phyloP scores from a whole-genome alignment of 1,140 invertebrate genomes.

The Hermatobates lingyangjiaoensis region DNA sequence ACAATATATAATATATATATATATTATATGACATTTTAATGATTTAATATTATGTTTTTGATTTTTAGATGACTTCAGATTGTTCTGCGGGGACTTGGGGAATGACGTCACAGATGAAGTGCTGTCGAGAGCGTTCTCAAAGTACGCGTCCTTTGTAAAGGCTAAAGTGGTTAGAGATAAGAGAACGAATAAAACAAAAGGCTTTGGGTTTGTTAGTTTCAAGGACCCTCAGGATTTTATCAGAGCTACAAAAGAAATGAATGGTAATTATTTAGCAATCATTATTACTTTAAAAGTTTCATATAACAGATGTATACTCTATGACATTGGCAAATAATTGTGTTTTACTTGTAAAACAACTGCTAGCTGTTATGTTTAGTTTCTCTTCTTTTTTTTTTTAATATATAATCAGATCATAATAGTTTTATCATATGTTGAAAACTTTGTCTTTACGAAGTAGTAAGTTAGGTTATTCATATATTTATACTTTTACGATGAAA shows the following conservation, averaged over 20 bases:
- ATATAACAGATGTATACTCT: background rate
- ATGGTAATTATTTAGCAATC: slow-evolving; percentile 33
- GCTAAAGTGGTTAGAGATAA: slow-evolving; percentile 94
- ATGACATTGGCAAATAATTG: background rate
- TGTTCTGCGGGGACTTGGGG: slow-evolving; percentile 97
- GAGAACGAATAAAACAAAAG: slow-evolving; percentile 93
- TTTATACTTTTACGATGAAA: background rate
- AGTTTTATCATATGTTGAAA: no score
- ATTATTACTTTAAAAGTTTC: no score
- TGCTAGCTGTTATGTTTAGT: background rate
- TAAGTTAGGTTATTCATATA: background rate
- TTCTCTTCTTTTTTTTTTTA: background rate
- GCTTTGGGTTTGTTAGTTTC: slow-evolving; percentile 97
- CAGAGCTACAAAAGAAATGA: slow-evolving; percentile 96
- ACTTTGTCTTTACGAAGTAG: no score
- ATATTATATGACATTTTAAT: background rate
- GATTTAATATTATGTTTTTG: slow-evolving; percentile 13
- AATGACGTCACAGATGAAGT: slow-evolving; percentile 98
- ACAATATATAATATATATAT: background rate
- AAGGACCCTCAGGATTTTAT: slow-evolving; percentile 96
- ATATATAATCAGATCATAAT: background rate
- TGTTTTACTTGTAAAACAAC: background rate
- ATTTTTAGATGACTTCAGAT: slow-evolving; percentile 75
- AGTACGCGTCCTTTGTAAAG: slow-evolving; percentile 83
- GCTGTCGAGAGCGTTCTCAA: slow-evolving; percentile 79